phyloP scores from a whole-genome alignment of 2,888 invertebrate species.

The Agrotis ipsilon region DNA sequence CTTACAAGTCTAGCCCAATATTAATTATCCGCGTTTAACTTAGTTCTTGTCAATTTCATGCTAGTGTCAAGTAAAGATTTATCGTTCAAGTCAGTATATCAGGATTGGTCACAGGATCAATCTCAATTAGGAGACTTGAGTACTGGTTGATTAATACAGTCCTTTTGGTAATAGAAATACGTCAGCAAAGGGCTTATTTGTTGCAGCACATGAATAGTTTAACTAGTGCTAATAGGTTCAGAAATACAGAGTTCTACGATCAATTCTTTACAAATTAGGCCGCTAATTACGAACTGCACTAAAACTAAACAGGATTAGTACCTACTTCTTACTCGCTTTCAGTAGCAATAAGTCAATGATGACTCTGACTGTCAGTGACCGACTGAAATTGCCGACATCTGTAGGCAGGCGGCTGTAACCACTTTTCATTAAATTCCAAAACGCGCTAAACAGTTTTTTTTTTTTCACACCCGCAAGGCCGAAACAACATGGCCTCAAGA shows the following conservation, averaged over 20 bases:
- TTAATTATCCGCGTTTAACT: conserved; percentile 26
- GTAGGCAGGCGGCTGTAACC: background rate
- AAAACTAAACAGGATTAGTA: background rate
- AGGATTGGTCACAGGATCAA: conserved; percentile 20
- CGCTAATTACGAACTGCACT: background rate
- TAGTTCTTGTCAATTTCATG: conserved; percentile 13
- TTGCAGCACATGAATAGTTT: background rate
- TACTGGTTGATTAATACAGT: conserved; percentile 27
- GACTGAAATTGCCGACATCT: background rate
- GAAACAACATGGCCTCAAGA: background rate
- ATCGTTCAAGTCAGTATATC: conserved; percentile 14
- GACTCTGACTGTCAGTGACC: no score
- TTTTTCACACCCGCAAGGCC: background rate
- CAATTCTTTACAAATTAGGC: background rate
- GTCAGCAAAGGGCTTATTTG: background rate
- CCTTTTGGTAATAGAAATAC: conserved; percentile 9
- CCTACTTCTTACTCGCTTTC: background rate
- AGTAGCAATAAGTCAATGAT: background rate
- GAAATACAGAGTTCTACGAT: background rate
- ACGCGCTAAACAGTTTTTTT: background rate
- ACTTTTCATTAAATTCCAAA: background rate
- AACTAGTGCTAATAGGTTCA: background rate
- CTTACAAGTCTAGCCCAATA: conserved; percentile 1
- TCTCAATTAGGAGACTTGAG: conserved; percentile 36
- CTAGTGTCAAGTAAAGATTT: conserved; percentile 26